Percentiles rank a stretch among this genome's conserved stretches.
These are phyloP conservation scores for Lepus americanus DNA, from an alignment of 2,113 vertebrate species.

Conservation along the genomic window DNA sequence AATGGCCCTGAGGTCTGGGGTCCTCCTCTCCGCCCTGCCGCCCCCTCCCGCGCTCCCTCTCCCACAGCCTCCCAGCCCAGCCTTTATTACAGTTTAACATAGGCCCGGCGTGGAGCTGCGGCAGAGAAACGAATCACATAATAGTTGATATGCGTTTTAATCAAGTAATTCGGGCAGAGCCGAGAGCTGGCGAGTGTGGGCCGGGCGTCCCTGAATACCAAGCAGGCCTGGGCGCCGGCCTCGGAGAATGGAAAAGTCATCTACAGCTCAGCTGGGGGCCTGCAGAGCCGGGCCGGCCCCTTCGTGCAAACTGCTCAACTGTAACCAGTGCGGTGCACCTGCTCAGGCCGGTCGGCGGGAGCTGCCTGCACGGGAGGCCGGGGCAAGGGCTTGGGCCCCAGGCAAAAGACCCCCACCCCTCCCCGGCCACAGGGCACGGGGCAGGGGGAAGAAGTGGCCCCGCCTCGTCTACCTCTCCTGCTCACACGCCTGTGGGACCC, in stretches of 20 bases:
- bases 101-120: constrained; percentile 76
- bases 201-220: constrained; percentile 88
- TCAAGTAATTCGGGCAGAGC: constrained; percentile 89
- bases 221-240: constrained; percentile 85
- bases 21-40: not conserved
- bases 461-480: not conserved
- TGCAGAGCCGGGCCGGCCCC: constrained; percentile 46
- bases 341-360: not conserved
- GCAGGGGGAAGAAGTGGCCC: accelerated
- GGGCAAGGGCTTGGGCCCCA: not conserved
- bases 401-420: not conserved
- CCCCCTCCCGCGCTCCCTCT: not conserved
- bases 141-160: constrained; percentile 91
- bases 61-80: not conserved
- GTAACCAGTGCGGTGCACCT: constrained; percentile 69
- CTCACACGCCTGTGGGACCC: not conserved
- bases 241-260: constrained; percentile 90
- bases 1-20: not conserved
- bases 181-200: constrained; percentile 84
- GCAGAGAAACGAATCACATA: constrained; percentile 86
- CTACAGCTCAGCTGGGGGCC: constrained; percentile 90
- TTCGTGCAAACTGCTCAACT: constrained; percentile 76
- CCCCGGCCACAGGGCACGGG: too few species aligned
- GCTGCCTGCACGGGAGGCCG: not conserved
- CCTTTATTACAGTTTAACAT: constrained; percentile 87